phyloP scores from a whole-genome alignment of 2,888 invertebrate genomes.

The Drosophila stalkeri region DNA sequence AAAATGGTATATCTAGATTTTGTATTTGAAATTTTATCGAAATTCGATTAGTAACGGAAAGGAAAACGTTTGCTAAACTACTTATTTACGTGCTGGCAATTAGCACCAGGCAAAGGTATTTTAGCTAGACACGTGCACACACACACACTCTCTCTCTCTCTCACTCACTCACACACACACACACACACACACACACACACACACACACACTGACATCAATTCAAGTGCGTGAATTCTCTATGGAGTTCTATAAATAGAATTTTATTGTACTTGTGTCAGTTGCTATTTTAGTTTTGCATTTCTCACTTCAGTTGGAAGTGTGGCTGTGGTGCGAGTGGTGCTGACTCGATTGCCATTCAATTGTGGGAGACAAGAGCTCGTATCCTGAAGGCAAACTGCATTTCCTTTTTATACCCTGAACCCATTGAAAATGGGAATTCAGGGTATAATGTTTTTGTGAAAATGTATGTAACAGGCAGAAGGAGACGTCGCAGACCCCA shows the following conservation, averaged over 20 bases:
- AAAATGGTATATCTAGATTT: neutral
- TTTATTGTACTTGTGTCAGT: neutral
- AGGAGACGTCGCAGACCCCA: too few relatives aligned
- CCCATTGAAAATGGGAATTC: too few relatives aligned
- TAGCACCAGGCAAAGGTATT: neutral
- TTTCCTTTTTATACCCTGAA: too few relatives aligned
- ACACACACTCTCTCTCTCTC: neutral
- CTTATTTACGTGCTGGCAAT: neutral
- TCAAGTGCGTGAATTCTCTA: neutral
- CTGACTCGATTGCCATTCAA: neutral
- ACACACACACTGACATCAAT: neutral
- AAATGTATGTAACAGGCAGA: too few relatives aligned
- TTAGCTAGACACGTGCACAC: neutral
- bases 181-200: neutral
- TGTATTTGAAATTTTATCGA: neutral
- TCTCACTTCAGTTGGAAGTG: neutral
- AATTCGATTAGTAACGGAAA: neutral
- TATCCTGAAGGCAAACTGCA: neutral
- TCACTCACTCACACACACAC: neutral
- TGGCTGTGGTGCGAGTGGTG: neutral
- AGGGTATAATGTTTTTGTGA: too few relatives aligned
- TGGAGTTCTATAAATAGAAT: neutral
- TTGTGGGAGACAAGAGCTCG: neutral
- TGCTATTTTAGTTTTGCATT: conserved; percentile 4
- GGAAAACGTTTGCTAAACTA: neutral